Evolutionary conservation across 2,797 vertebrate species (phyloP), one percentile per base, ranked within the genome.

Genomic region (Petrocephalus sullivani): DNA sequence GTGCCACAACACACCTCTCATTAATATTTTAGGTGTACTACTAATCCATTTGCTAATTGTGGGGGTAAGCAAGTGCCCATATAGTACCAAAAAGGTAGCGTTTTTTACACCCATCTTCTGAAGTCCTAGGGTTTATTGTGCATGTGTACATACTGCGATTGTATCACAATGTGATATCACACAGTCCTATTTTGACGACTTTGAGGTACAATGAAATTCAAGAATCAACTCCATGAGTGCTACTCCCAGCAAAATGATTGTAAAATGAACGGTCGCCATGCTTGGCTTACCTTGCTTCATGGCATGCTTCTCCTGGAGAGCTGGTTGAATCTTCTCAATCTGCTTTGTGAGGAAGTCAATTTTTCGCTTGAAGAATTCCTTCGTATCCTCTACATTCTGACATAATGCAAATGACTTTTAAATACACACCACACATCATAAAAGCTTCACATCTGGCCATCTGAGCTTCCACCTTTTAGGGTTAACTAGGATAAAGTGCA

Each of bases 311-410:
- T 98, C 98, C 90, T 99, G 98, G 75, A 99, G 95, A 0, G 97
- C 96, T 0, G 97, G 98, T 85, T 98, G 98, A 92, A 99, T 97
- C 91, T 98, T 99, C 93, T 99, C 98, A 92, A 99, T 98, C 91
- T 99, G 98, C 91, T 98, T 98, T 5, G 97, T 98, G 57, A 99
- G 96, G 89, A 99, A 99, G 33, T 98, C 97, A 71, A 98, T 96
- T 91, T 98, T 99, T 33, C 97, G 96, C 91, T 97, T 98, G 94
- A 99, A 98, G 92, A 98, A 99, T 19, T 95, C 94, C 88, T 96
- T 97, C 61, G 97, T 96, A 51, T 97, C 95, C 0, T 94, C 94
- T 3, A 97, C 96, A 1, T 95, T 96, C 97, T 99, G 91, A 28
- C 88, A 49, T 10, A 82, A 58, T n/a, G 56, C 28, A 88, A 21